Evolutionary conservation across 1,140 invertebrate genomes (phyloP).

Genomic region (Euura saliciscinereae): DNA sequence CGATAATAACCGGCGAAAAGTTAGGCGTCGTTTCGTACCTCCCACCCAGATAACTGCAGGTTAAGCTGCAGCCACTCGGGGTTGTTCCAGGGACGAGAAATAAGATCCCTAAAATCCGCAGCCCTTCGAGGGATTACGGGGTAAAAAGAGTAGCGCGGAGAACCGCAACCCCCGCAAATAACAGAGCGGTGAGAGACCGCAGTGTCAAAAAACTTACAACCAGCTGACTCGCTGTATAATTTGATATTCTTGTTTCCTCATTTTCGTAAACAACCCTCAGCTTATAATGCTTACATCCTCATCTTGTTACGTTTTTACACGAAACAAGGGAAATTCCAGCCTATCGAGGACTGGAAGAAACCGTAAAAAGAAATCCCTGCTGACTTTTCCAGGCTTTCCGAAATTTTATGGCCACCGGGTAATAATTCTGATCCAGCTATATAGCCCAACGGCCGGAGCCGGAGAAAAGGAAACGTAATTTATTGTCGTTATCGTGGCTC

Average conservation of each 20-base stretch:
- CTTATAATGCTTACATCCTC: too few relatives aligned
- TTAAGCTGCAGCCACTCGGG: background rate
- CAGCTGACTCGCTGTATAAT: background rate
- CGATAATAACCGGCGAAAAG: background rate
- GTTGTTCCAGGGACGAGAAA: background rate
- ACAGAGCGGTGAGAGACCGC: background rate
- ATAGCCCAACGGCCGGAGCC: conserved; percentile 25
- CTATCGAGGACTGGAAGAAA: too few relatives aligned
- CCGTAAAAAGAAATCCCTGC: too few relatives aligned
- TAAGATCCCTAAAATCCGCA: background rate
- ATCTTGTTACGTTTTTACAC: too few relatives aligned
- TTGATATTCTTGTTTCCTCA: too few relatives aligned
- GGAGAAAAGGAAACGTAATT: conserved; percentile 54
- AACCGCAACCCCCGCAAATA: background rate
- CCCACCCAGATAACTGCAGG: background rate
- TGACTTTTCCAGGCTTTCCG: background rate
- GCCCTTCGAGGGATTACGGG: background rate
- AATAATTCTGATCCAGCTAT: too few relatives aligned
- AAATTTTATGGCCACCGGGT: background rate
- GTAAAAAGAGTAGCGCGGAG: background rate
- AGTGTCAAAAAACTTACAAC: background rate
- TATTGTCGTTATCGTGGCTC: conserved; percentile 55
- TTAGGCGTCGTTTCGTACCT: background rate
- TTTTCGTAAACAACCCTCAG: too few relatives aligned
- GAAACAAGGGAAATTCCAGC: too few relatives aligned